Conservation (phyloP, 2,797 vertebrate genomes). For the Benthosema pterotum region DNA sequence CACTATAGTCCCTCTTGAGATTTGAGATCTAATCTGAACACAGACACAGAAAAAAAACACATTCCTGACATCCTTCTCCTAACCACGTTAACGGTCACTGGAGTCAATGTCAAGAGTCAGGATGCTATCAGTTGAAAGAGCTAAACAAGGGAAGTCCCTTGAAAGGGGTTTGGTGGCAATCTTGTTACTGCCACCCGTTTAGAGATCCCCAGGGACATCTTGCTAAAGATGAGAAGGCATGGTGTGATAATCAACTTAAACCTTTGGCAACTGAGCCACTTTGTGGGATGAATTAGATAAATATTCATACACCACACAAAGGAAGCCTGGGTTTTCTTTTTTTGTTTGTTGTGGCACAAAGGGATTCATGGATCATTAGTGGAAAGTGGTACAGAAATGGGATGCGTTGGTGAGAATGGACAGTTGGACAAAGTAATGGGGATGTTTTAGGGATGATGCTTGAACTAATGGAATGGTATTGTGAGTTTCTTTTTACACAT, state of each 20-base stretch:
- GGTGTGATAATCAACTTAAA: constrained; percentile 76
- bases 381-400: constrained; percentile 39
- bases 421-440: constrained; percentile 40
- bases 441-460: constrained; percentile 47
- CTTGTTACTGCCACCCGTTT: constrained; percentile 72
- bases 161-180: constrained; percentile 71
- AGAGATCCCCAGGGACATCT: constrained; percentile 71
- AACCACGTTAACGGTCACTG: constrained; percentile 61
- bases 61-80: constrained; percentile 36
- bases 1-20: constrained; percentile 29
- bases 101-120: constrained; percentile 58
- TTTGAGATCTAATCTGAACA: constrained; percentile 33
- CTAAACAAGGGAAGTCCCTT: constrained; percentile 22
- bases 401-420: constrained; percentile 31
- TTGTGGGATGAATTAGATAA: constrained; percentile 72
- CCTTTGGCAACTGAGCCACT: constrained; percentile 69
- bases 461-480: constrained; percentile 44
- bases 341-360: constrained; percentile 45
- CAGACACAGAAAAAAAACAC: constrained; percentile 40
- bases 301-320: constrained; percentile 32
- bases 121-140: constrained; percentile 56
- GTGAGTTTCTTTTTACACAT: constrained; percentile 45
- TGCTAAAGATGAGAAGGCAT: constrained; percentile 61
- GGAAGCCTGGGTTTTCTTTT: constrained; percentile 37
- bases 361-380: constrained; percentile 37